Conservation (phyloP, 2,888 invertebrate species). For the Orthosia cruda region DNA sequence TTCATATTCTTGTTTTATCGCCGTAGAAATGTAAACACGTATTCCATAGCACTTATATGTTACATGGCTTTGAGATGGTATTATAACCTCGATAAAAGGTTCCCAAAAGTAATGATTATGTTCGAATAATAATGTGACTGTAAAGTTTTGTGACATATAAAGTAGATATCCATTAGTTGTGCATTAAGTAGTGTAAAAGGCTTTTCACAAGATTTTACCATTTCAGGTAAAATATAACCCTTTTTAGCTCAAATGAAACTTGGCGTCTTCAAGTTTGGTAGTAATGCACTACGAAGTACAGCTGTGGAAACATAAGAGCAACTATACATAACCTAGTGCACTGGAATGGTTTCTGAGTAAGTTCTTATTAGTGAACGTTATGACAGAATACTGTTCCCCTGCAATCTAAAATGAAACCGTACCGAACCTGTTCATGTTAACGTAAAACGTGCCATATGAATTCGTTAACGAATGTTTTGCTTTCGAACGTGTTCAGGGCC, state of each 20-base stretch:
- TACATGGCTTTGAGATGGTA: too few relatives aligned
- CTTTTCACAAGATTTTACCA: constrained; percentile 13
- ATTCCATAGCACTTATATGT: neutral
- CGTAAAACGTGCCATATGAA: constrained; percentile 27
- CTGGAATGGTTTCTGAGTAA: constrained; percentile 27
- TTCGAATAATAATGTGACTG: constrained; percentile 8
- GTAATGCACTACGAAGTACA: constrained; percentile 16
- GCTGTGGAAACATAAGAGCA: constrained; percentile 34
- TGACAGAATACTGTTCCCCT: constrained; percentile 1
- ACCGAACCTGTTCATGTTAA: constrained; percentile 24
- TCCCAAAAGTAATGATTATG: constrained; percentile 10
- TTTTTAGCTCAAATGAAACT: constrained; percentile 15
- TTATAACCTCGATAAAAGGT: constrained; percentile 17
- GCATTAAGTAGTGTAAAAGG: constrained; percentile 15
- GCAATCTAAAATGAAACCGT: constrained; percentile 14
- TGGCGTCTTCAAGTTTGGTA: constrained; percentile 23
- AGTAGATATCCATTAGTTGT: neutral
- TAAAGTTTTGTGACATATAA: constrained; percentile 3
- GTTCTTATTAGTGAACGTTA: constrained; percentile 22
- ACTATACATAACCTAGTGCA: constrained; percentile 35
- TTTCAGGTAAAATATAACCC: neutral
- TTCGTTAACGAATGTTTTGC: constrained; percentile 20
- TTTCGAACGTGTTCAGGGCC: constrained; percentile 12
- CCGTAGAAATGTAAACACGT: constrained; percentile 20
- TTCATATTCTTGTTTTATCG: constrained; percentile 36